Evolutionary conservation across 53 echinoderm and acorn worm species (phyloP), one percentile per base, ranked within the genome.

Genomic region (Holothuria scabra): DNA sequence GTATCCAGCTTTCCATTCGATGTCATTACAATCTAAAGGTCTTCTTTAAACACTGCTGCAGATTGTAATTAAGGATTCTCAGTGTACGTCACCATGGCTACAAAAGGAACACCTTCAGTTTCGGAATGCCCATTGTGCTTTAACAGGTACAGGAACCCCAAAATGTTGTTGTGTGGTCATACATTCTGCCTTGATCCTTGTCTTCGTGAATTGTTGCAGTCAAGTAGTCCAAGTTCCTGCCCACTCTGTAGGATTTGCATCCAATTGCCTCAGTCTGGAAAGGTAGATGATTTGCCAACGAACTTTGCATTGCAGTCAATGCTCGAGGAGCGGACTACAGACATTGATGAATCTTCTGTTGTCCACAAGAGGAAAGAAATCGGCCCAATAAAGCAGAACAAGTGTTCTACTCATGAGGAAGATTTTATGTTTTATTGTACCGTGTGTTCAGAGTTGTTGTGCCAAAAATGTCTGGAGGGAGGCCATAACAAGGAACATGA

Each of bases 111-210:
- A 44, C 44, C 10, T 10, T 44, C 44, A 44, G 44, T 44, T 44
- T 44, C 44, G 5, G 44, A 44, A 7, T 69, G 69, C 41, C 20
- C 69, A 8, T 13, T 69, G 1, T 69, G 69, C 19, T 69, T 34
- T 69, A 18, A 37, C 13, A n/a, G 44, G 38, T 35, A 38, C 19
- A 69, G 37, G n/a, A 34, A 12, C 20, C 69, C 69, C 1, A 69
- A 69, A 35, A 69, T 13, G 3, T 31, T 69, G 20, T 38, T 38
- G 9, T 69, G 69, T 37, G 69, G 69, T 13, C 69, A 69, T 16
- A 69, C 35, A 16, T 69, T 69, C 1, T 69, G 69, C 37, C 69
- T 69, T 11, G 20, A 20, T 28, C 69, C 69, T 21, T 69, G 69
- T 6, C 37, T 69, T 10, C 12, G 37, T 23, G 14, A 69, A 12